These are phyloP conservation scores for Calameuta filiformis DNA, from an alignment of 2,888 invertebrate species.

Conservation along the genomic window DNA sequence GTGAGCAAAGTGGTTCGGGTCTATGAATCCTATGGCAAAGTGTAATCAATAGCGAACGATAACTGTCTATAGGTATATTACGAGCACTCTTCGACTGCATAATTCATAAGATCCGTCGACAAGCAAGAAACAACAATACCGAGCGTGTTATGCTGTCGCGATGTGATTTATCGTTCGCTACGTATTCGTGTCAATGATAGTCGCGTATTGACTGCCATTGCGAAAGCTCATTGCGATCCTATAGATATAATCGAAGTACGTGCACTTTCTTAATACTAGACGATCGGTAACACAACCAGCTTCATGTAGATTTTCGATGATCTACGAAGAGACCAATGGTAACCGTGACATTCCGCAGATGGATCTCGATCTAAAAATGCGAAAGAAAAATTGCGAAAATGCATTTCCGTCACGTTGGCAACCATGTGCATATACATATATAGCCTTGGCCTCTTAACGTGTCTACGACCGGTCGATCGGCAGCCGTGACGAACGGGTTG, in stretches of 20 bases:
- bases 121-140: slow-evolving; percentile 14
- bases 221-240: no score
- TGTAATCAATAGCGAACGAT: slow-evolving; percentile 36
- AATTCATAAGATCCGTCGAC: slow-evolving; percentile 35
- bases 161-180: neutral
- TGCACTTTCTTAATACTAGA: no score
- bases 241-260: no score
- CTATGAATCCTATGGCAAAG: slow-evolving; percentile 22
- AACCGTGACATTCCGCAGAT: no score
- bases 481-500: slow-evolving; percentile 39
- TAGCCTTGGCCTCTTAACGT: slow-evolving; percentile 58
- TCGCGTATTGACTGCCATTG: no score
- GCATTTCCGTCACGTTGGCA: no score
- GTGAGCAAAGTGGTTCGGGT: neutral
- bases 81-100: slow-evolving; percentile 34
- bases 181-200: slow-evolving; percentile 4
- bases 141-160: neutral
- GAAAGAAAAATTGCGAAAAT: no score
- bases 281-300: no score
- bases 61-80: slow-evolving; percentile 25
- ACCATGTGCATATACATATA: slow-evolving; percentile 23
- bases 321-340: no score
- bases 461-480: slow-evolving; percentile 43
- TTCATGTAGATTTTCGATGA: no score
- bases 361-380: no score